Percentiles rank a stretch among this genome's conserved stretches.
Evolutionary conservation across 2,113 vertebrate species (phyloP).

Genomic region (Odocoileus hemionus): DNA sequence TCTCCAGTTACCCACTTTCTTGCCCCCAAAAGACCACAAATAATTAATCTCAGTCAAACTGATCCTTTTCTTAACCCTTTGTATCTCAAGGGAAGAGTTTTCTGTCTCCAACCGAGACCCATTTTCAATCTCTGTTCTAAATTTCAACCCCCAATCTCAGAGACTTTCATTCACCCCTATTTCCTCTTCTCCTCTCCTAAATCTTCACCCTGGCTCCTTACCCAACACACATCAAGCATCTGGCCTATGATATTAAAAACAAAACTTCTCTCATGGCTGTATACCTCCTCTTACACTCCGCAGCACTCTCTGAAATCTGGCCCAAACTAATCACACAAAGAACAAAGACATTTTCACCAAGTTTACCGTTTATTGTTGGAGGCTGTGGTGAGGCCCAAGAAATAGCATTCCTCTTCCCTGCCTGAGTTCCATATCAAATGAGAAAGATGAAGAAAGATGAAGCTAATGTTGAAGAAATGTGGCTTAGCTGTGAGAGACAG

Average conservation of each 20-base stretch:
- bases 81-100: background rate
- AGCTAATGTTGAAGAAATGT: background rate
- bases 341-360: background rate
- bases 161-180: background rate
- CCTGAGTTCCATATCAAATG: background rate
- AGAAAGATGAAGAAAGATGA: background rate
- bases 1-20: background rate
- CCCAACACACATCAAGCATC: background rate
- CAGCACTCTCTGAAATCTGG: background rate
- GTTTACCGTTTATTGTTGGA: background rate
- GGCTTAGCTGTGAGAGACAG: background rate
- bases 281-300: background rate
- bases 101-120: background rate
- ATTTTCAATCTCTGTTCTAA: background rate
- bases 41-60: background rate
- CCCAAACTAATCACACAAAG: background rate
- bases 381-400: background rate
- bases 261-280: background rate
- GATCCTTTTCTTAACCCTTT: background rate
- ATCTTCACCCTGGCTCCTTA: background rate
- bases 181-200: background rate
- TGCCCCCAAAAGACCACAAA: background rate
- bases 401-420: background rate
- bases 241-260: background rate
- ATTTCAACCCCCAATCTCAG: background rate